phyloP scores from a whole-genome alignment of 2,888 invertebrate genomes.

The Allolobophora icterica region DNA sequence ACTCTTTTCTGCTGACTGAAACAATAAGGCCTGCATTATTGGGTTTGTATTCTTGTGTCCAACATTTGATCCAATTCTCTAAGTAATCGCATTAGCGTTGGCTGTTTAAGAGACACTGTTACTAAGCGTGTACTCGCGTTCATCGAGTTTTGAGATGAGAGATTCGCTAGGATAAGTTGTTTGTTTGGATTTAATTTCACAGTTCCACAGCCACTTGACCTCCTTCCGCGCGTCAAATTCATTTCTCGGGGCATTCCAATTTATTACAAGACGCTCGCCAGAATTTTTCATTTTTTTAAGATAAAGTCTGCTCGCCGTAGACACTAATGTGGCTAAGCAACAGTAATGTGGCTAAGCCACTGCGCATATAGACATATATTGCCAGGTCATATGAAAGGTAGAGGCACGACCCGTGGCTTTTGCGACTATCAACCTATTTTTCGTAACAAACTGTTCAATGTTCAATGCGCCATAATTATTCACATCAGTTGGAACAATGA shows the following conservation, averaged over 20 bases:
- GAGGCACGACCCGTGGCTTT: too few relatives aligned
- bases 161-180: background rate
- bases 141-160: background rate
- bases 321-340: background rate
- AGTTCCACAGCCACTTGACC: background rate
- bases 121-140: background rate
- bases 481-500: too few relatives aligned
- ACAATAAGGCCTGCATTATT: background rate
- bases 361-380: background rate
- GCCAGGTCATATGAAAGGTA: too few relatives aligned
- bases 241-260: background rate
- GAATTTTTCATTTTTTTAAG: background rate
- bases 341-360: background rate
- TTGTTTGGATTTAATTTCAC: conserved; percentile 4
- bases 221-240: background rate
- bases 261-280: background rate
- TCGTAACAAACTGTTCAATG: too few relatives aligned
- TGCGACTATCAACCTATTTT: too few relatives aligned
- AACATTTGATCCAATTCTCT: background rate
- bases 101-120: background rate
- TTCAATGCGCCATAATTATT: too few relatives aligned
- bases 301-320: background rate
- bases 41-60: background rate
- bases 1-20: background rate
- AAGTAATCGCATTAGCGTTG: background rate